Conservation (phyloP, 2,888 invertebrate genomes). For the Drosophila cognata region DNA sequence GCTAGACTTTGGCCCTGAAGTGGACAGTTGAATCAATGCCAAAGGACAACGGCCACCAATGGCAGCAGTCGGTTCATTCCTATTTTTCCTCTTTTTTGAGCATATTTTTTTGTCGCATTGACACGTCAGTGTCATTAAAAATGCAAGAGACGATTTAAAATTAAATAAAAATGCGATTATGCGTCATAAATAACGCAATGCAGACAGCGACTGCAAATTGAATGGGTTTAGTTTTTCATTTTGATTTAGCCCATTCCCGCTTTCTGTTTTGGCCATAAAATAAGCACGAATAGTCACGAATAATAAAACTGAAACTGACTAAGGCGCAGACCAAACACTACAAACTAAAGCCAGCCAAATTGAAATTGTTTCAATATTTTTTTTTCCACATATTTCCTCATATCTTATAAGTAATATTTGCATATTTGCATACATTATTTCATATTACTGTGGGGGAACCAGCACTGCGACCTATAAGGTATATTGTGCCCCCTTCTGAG, state of each 20-base stretch:
- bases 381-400: neutral
- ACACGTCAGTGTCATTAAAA: slow-evolving; percentile 76
- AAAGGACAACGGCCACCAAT: slow-evolving; percentile 53
- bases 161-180: slow-evolving; percentile 80
- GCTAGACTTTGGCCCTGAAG: slow-evolving; percentile 74
- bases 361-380: neutral
- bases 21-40: slow-evolving; percentile 72
- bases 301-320: slow-evolving; percentile 2
- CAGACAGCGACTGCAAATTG: slow-evolving; percentile 51
- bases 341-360: neutral
- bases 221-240: slow-evolving; percentile 32
- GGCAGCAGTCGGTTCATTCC: neutral
- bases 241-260: slow-evolving; percentile 5
- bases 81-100: slow-evolving; percentile 18
- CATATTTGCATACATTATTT: neutral
- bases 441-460: neutral
- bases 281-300: neutral
- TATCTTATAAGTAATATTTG: neutral
- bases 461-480: no score
- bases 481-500: no score
- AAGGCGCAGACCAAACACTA: neutral
- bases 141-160: slow-evolving; percentile 52
- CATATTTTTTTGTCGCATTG: slow-evolving; percentile 63
- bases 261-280: slow-evolving; percentile 11
- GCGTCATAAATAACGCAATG: slow-evolving; percentile 65